These are phyloP conservation scores for Chionodraco myersi DNA, from an alignment of 2,113 vertebrate species.

Conservation along the genomic window DNA sequence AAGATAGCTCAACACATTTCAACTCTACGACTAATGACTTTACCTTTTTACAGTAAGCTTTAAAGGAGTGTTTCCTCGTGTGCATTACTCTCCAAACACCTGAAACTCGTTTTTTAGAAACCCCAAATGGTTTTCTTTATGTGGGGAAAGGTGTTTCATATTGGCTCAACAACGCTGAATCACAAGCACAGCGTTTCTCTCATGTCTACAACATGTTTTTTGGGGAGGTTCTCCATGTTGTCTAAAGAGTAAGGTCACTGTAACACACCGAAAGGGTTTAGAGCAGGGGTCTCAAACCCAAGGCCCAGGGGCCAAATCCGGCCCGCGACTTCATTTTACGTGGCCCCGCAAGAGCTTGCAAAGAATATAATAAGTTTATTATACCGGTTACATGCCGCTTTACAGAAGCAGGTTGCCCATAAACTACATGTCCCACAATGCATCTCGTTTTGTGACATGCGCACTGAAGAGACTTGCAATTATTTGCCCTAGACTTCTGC, in stretches of 20 bases:
- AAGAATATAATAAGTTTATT: too few species aligned
- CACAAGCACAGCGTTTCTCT: slow-evolving; percentile 11
- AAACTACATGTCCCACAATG: too few species aligned
- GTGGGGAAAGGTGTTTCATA: slow-evolving; percentile 7
- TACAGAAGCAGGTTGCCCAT: too few species aligned
- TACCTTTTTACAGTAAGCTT: too few species aligned
- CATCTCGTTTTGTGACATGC: too few species aligned
- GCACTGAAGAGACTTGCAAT: too few species aligned
- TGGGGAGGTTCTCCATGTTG: background rate
- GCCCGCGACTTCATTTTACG: too few species aligned
- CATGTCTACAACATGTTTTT: background rate
- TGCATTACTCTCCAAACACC: background rate
- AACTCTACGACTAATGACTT: background rate
- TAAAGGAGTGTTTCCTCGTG: background rate
- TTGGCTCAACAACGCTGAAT: slow-evolving; percentile 4
- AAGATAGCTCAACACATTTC: background rate
- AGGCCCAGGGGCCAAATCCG: too few species aligned
- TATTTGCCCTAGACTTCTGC: too few species aligned
- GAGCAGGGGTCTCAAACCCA: too few species aligned
- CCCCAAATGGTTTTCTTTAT: background rate
- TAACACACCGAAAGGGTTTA: background rate
- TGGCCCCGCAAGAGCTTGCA: too few species aligned
- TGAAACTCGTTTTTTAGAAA: background rate
- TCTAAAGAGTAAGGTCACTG: background rate
- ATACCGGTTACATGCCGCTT: too few species aligned